Evolutionary conservation across 2,888 invertebrate species (phyloP), one percentile per base, ranked within the genome.

Genomic region (Apotomis capreana): DNA sequence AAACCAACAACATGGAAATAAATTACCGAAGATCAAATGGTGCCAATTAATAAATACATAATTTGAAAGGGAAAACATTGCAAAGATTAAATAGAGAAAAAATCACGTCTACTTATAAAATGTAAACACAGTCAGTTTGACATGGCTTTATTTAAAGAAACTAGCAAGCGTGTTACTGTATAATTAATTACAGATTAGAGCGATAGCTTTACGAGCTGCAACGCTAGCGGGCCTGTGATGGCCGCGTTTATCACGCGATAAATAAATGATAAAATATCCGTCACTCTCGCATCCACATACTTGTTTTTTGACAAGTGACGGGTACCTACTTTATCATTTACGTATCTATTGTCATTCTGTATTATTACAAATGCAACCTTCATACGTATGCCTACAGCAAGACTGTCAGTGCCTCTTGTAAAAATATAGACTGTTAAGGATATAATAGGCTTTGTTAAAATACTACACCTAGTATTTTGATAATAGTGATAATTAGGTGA

Each of bases 21-120:
- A 52, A 63, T 68, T 58, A 68, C 62, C 58, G 26, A 68, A 37
- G 36, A 68, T 26, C 46, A 68, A 63, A 68, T 67, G 40, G 72
- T 72, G 74, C 68, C 58, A 70, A 68, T 64, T 63, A 68, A 57
- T 63, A 26, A 5, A 68, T 73, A 72, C 37, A 59, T 64, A 36
- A 57, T 68, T 68, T 68, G 58, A 63, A 58, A 72, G 68, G 68
- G 93, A 92, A 93, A 93, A 93, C 93, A 93, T 92, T 93, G 93
- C 93, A 93, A 92, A 93, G 92, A 91, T 87, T 84, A 83, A 83
- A 83, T 78, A 82, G 77, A 80, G 75, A 76, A 81, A 82, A 81
- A 79, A 74, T 69, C 61, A 79, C 76, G 76, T 77, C 75, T 68
- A 71, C 67, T 44, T 51, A 62, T 10, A 57, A 57, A 68, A 62